These are phyloP conservation scores for Leptinotarsa texana DNA, from an alignment of 1,140 invertebrate genomes.

Conservation along the genomic window DNA sequence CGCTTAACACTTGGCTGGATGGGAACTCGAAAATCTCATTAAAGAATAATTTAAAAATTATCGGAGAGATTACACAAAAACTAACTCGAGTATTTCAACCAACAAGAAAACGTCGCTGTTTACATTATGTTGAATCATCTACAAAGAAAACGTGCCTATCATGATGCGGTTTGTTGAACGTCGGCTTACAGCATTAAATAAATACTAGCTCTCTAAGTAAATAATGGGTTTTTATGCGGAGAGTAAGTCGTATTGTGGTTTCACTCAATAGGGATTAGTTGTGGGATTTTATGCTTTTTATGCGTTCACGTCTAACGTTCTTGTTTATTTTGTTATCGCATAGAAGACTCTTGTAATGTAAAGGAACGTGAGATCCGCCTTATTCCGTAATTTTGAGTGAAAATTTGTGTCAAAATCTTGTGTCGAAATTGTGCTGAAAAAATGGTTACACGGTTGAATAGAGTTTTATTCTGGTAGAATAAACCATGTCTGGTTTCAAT, in stretches of 20 bases:
- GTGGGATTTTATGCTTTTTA: slow-evolving; percentile 15
- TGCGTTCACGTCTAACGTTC: neutral
- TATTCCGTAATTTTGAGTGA: no score
- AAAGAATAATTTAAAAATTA: neutral
- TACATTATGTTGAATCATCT: slow-evolving; percentile 22
- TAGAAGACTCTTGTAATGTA: neutral
- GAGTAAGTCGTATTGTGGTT: slow-evolving; percentile 35
- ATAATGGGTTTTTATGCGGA: slow-evolving; percentile 33
- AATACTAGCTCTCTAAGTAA: slow-evolving; percentile 31
- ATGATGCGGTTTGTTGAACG: slow-evolving; percentile 34
- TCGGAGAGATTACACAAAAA: slow-evolving; percentile 7
- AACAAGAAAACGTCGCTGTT: slow-evolving; percentile 22
- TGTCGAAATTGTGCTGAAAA: no score
- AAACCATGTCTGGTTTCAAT: no score
- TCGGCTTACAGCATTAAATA: slow-evolving; percentile 32
- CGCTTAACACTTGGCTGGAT: neutral
- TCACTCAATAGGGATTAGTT: slow-evolving; percentile 13
- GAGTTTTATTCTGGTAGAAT: no score
- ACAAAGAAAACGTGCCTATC: slow-evolving; percentile 33
- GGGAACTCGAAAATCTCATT: slow-evolving; percentile 16
- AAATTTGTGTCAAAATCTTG: no score
- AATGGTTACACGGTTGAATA: no score
- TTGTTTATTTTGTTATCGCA: neutral
- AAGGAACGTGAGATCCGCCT: no score
- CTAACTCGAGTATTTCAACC: slow-evolving; percentile 11